phyloP scores from a whole-genome alignment of 2,113 vertebrate species.

The Zosterops pallidus region DNA sequence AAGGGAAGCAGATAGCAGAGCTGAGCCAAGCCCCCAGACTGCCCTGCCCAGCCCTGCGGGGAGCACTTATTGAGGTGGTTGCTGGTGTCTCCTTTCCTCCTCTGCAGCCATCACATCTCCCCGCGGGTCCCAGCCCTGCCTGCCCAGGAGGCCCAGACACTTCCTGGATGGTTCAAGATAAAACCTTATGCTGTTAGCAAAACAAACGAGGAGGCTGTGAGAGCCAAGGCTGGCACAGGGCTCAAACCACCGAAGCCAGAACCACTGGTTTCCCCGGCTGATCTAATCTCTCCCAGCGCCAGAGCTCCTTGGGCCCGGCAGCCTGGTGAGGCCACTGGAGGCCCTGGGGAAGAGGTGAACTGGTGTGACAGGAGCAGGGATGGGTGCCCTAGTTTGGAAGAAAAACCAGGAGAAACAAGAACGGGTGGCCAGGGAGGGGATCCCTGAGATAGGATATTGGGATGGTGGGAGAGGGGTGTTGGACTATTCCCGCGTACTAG shows the following conservation, averaged over 20 bases:
- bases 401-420: not conserved
- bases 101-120: conserved; percentile 31
- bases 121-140: conserved; percentile 37
- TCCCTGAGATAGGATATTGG: not conserved
- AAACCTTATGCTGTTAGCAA: conserved; percentile 66
- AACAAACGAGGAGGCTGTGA: conserved; percentile 56
- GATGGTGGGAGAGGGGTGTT: not conserved
- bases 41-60: conserved; percentile 52
- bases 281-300: conserved; percentile 30
- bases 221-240: conserved; percentile 59
- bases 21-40: conserved; percentile 50
- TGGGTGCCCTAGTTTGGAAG: not conserved
- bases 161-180: conserved; percentile 60
- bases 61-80: conserved; percentile 34
- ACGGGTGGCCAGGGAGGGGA: fast-evolving
- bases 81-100: conserved; percentile 50
- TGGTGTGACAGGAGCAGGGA: not conserved
- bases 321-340: not conserved
- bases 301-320: not conserved
- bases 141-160: conserved; percentile 63
- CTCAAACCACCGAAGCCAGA: conserved; percentile 56
- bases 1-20: conserved; percentile 14
- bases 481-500: not conserved
- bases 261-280: conserved; percentile 48
- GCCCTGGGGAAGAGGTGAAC: conserved; percentile 5